Evolutionary conservation across 2,113 vertebrate species (phyloP).

Genomic region (Peromyscus maniculatus): DNA sequence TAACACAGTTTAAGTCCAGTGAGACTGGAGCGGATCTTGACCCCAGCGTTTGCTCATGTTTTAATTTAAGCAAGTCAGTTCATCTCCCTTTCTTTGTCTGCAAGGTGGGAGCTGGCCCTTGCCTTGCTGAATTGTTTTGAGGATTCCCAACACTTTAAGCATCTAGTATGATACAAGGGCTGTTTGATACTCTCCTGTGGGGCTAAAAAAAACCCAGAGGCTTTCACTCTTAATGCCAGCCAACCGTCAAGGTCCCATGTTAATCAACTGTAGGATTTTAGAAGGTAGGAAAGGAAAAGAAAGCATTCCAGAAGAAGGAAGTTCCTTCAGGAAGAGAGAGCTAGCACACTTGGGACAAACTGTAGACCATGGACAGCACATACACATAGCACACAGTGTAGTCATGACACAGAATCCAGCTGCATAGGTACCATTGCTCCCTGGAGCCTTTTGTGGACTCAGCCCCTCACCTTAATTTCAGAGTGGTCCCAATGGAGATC

Average conservation of each 20-base stretch:
- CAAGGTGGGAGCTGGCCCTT: not conserved
- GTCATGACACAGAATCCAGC: not conserved
- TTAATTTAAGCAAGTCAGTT: not conserved
- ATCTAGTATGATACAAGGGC: not conserved
- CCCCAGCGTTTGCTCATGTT: not conserved
- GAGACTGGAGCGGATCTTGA: no score
- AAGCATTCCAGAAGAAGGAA: not conserved
- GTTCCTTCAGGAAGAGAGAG: not conserved
- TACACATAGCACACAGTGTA: not conserved
- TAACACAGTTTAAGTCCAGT: not conserved
- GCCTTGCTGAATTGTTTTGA: not conserved
- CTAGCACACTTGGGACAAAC: not conserved
- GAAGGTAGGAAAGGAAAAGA: not conserved
- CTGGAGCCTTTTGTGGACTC: not conserved
- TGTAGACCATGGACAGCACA: no score
- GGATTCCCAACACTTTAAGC: not conserved
- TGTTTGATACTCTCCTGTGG: not conserved
- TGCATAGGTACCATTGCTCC: not conserved
- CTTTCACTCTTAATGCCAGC: not conserved
- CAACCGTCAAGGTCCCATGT: not conserved
- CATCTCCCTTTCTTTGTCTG: not conserved
- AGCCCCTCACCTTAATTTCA: not conserved
- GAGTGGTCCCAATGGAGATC: not conserved
- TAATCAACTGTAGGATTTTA: not conserved
- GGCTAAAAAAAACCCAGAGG: not conserved